phyloP scores from a whole-genome alignment of 2,888 invertebrate genomes.

The Aporophyla lueneburgensis region DNA sequence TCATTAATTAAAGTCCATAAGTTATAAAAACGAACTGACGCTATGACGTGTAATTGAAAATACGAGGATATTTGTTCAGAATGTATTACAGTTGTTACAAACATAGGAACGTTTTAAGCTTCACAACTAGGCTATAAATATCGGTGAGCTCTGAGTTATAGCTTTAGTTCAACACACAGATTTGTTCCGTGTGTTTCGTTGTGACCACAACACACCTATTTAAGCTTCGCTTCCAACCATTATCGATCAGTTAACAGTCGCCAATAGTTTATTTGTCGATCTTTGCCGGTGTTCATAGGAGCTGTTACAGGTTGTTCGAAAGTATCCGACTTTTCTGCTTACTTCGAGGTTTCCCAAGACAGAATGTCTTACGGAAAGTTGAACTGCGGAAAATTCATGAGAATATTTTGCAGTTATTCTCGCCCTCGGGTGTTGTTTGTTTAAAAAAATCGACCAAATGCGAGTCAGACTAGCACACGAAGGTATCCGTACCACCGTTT shows the following conservation, averaged over 20 bases:
- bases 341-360: conserved; percentile 23
- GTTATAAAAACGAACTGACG: conserved; percentile 49
- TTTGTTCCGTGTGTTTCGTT: conserved; percentile 71
- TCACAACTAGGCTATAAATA: conserved; percentile 84
- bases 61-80: conserved; percentile 73
- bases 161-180: conserved; percentile 77
- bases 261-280: conserved; percentile 53
- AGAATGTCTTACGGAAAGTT: conserved; percentile 24
- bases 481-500: no score
- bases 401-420: conserved; percentile 29
- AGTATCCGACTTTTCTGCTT: conserved; percentile 31
- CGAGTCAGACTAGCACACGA: no score
- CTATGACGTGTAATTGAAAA: conserved; percentile 71
- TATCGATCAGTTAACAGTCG: conserved; percentile 64
- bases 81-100: conserved; percentile 78
- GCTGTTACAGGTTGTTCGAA: conserved; percentile 36
- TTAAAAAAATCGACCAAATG: background rate
- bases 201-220: conserved; percentile 69
- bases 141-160: conserved; percentile 82
- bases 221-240: conserved; percentile 58
- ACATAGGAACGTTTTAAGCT: conserved; percentile 82
- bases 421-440: background rate
- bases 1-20: conserved; percentile 55
- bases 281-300: conserved; percentile 8
- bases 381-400: conserved; percentile 35